Base-by-base conservation (phyloP, 30 jellyfish, hydroid and myxozoan species). In the Cassiopea xamachana region DNA sequence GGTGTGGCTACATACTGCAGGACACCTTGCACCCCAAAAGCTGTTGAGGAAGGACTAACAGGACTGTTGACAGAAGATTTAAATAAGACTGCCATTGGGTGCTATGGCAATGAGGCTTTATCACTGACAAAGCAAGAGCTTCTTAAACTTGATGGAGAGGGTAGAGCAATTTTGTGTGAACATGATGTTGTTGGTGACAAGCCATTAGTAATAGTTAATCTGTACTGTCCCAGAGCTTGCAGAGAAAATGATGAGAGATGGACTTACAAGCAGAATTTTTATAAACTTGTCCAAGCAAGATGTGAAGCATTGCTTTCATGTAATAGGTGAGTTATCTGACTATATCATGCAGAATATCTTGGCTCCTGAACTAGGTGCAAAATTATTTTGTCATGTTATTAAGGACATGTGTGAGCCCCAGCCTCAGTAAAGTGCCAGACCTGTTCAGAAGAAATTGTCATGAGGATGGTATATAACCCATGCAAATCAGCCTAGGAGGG, bases 1-100 rank as follows among this genome's bases (percentile, higher is more conserved):
- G 98, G 98, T 75, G 98, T 94, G 2, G 98, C 95, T 17, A 94
- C 98, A 1, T 94, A 60, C 80, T 94, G 98, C 61, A 94, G 85
- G 70, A 9, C 88, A 79, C 16, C 64, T 14, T 90, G 85, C 71
- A 73, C 92, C 69, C 98, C 98, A 27, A 18, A 5, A 69, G 94
- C 92, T 2, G 98, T 94, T 15, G 98, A 94, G 60, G 98, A 94
- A 70, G 98, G 98, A 7, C 70, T 94, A 18, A 90, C 97, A 27
- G 98, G 98, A 27, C 19, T 75, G 10, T 75, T 94, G 46, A 46
- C 77, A n/a, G 80, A 75, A 16, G 50, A 51, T 12, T 51, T 86
- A 43, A 70, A 59, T 69, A 16, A 80, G 48, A 46, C 92, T 7
- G 44, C 73, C 7, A 81, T 90, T 1, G 39, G 51, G 2, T 81